Base-by-base conservation (phyloP, 2,888 invertebrate species). In the Diplolepis rosae region DNA sequence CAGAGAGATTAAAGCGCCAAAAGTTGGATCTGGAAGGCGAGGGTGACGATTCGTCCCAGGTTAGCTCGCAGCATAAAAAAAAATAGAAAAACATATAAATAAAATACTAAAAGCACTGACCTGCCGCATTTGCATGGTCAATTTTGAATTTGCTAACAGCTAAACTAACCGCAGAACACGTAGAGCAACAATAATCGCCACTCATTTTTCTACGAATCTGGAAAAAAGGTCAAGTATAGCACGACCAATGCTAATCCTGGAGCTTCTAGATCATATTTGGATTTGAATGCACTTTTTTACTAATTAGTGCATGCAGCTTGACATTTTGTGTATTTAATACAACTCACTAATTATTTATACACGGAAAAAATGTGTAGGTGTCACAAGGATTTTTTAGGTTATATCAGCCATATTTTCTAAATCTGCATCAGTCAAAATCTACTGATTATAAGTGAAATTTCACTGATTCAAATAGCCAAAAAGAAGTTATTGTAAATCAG, bases 141-240 rank as follows among this genome's bases (percentile, higher is more conserved):
- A 77, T 74, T 70, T n/a, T 35, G n/a, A 24, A 24, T 61, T 61
- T 15, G n/a, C 51, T 51, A 51, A 22, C 35, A 22, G 82, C 81
- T 84, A 84, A 70, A 80, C 81, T 83, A 84, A 82, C 78, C 72
- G 78, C 78, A 72, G 80, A 77, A 78, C 83, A 82, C 80, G 80
- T 82, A 84, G 80, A 73, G 73, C 77, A 80, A 72, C 77, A 76
- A 73, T 78, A 77, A 80, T 75, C 79, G 77, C 72, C 77, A 78
- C 75, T 77, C 75, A 75, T 75, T 77, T 76, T 83, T 77, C 80
- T 74, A 73, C 76, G 76, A 80, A 79, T 75, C 75, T 73, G 81
- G 79, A 79, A 79, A 85, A 85, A 87, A 88, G 88, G 88, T 88
- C 88, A 88, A 87, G 88, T 88, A 88, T 87, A 82, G 83, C 78